These are phyloP conservation scores for Xiphophorus couchianus DNA, from an alignment of 2,113 vertebrate genomes.

Conservation along the genomic window DNA sequence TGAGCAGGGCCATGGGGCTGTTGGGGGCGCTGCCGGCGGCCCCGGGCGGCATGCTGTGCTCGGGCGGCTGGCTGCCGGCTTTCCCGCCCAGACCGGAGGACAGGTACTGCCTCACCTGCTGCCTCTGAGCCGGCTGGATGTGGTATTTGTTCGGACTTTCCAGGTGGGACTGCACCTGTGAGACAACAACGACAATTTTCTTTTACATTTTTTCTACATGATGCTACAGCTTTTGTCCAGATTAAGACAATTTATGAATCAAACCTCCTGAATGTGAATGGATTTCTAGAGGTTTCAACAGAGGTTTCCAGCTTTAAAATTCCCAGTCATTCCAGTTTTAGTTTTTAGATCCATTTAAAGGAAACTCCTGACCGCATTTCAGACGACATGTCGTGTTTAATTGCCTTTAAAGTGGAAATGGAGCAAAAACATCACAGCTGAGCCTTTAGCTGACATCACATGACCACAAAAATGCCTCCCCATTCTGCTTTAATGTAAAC, in stretches of 20 bases:
- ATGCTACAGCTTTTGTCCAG: background rate
- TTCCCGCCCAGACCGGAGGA: slow-evolving; percentile 93
- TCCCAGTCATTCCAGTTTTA: background rate
- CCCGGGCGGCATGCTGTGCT: slow-evolving; percentile 94
- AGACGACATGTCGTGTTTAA: too few species aligned
- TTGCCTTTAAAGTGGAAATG: too few species aligned
- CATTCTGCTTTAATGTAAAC: background rate
- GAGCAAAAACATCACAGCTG: background rate
- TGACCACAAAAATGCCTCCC: background rate
- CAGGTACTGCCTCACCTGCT: slow-evolving; percentile 98
- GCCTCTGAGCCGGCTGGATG: slow-evolving; percentile 94
- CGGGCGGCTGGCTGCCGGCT: slow-evolving; percentile 89
- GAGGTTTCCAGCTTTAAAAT: background rate
- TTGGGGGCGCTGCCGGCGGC: slow-evolving; percentile 83
- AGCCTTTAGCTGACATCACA: slow-evolving; percentile 3
- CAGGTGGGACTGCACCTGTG: slow-evolving; percentile 94
- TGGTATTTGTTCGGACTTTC: slow-evolving; percentile 97
- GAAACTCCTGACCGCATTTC: too few species aligned
- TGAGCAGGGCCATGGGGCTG: slow-evolving; percentile 89
- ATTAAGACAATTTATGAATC: background rate
- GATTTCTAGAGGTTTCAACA: background rate
- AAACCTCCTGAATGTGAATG: background rate
- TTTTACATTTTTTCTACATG: too few species aligned
- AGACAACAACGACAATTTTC: too few species aligned
- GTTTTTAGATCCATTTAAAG: too few species aligned